Conservation (phyloP, 2,888 invertebrate genomes). For the Cheilosia scutellata region DNA sequence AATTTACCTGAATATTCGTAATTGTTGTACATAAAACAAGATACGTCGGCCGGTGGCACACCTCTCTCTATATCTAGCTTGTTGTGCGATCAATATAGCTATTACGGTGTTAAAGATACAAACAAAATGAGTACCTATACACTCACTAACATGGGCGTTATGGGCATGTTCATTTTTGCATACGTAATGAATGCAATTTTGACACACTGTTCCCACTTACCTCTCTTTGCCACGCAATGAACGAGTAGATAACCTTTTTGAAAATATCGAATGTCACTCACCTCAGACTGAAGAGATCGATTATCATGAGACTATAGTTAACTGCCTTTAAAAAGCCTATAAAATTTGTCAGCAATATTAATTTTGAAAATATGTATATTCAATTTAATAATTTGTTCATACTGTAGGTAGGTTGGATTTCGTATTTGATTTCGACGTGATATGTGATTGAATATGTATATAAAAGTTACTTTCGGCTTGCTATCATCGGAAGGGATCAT, state of each 20-base stretch:
- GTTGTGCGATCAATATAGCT: slow-evolving; percentile 34
- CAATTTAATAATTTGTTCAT: too few species aligned
- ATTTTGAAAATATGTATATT: too few species aligned
- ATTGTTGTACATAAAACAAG: slow-evolving; percentile 58
- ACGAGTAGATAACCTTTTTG: slow-evolving; percentile 51
- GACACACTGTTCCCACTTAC: slow-evolving; percentile 39
- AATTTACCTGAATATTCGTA: slow-evolving; percentile 68
- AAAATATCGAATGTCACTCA: slow-evolving; percentile 64
- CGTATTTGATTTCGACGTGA: too few species aligned
- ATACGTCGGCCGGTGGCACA: slow-evolving; percentile 35
- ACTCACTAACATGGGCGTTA: slow-evolving; percentile 60
- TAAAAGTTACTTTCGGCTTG: too few species aligned
- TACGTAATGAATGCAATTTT: slow-evolving; percentile 70
- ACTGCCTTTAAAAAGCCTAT: slow-evolving; percentile 26
- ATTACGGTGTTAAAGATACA: slow-evolving; percentile 14
- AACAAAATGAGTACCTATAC: slow-evolving; percentile 9
- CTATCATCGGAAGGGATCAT: too few species aligned
- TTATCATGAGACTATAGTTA: slow-evolving; percentile 23
- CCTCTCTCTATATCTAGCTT: slow-evolving; percentile 55
- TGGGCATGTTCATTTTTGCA: slow-evolving; percentile 64
- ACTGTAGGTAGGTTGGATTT: too few species aligned
- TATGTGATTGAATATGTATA: too few species aligned
- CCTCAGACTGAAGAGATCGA: slow-evolving; percentile 30
- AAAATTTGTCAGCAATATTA: not conserved
- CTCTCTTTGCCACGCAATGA: slow-evolving; percentile 13